Conservation (phyloP, 2,888 invertebrate genomes). For the Apantesis nais region DNA sequence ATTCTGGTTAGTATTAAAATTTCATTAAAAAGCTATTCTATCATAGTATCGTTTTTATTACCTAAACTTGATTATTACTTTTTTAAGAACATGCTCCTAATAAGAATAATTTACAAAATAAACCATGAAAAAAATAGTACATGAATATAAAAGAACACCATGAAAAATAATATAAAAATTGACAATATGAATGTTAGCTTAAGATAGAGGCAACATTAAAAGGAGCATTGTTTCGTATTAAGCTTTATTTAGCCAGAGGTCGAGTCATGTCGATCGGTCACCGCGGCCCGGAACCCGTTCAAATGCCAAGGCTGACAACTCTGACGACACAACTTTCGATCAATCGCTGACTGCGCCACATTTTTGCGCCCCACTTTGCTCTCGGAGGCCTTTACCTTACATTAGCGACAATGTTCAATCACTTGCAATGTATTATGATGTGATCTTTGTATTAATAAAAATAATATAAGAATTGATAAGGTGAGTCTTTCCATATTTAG, state of each 20-base stretch:
- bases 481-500: slow-evolving; percentile 14
- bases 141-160: not conserved
- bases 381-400: slow-evolving; percentile 29
- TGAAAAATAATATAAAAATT: not conserved
- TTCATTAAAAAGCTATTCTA: not conserved
- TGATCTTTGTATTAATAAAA: slow-evolving; percentile 6
- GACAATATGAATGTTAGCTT: slow-evolving; percentile 4
- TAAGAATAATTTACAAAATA: not conserved
- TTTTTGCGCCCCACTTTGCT: slow-evolving; percentile 78
- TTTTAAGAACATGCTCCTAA: not conserved
- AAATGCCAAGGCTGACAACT: slow-evolving; percentile 86
- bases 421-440: slow-evolving; percentile 1
- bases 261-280: slow-evolving; percentile 66
- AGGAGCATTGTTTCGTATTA: slow-evolving; percentile 41
- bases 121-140: not conserved
- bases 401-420: slow-evolving; percentile 18
- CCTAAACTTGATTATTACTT: not conserved
- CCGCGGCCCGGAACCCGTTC: slow-evolving; percentile 79
- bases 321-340: slow-evolving; percentile 85
- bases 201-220: slow-evolving; percentile 30
- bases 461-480: too few relatives aligned
- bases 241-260: slow-evolving; percentile 62
- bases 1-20: not conserved
- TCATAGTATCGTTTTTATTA: not conserved
- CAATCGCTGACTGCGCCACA: slow-evolving; percentile 74